A percentile compares a stretch with the other conserved stretches of the same genome.
Evolutionary conservation across 1,140 invertebrate genomes (phyloP).

Genomic region (Drosophila pruinosa): DNA sequence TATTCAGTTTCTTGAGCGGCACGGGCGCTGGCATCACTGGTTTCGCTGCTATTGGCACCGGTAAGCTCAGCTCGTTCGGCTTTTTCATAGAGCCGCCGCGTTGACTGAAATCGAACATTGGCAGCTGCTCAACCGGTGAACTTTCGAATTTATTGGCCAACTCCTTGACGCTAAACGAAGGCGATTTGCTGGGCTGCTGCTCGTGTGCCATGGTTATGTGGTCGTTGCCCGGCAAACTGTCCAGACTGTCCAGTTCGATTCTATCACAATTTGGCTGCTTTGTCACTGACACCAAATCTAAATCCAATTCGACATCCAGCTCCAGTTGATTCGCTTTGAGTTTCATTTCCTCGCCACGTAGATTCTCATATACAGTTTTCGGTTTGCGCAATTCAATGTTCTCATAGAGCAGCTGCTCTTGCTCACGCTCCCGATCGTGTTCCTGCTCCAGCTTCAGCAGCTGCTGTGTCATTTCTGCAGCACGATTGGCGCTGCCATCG

Average conservation of each 20-base stretch:
- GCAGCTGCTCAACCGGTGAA: constrained; percentile 83
- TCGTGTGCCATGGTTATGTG: constrained; percentile 45
- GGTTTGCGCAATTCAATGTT: constrained; percentile 82
- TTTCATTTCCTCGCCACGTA: constrained; percentile 82
- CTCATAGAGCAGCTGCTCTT: constrained; percentile 68
- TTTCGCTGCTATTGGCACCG: constrained; percentile 17
- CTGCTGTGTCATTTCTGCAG: constrained; percentile 66
- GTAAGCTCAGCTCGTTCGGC: constrained; percentile 58
- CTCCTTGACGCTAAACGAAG: constrained; percentile 84
- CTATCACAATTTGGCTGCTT: constrained; percentile 52
- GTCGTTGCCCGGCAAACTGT: constrained; percentile 69
- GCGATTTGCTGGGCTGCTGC: constrained; percentile 62
- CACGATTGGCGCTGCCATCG: constrained; percentile 65
- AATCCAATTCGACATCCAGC: constrained; percentile 18
- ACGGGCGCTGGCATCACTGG: constrained; percentile 50
- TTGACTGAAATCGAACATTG: constrained; percentile 74
- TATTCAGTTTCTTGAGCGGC: constrained; percentile 83
- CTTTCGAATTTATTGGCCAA: constrained; percentile 85
- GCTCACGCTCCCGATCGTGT: neutral
- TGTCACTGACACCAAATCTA: constrained; percentile 4
- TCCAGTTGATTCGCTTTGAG: constrained; percentile 33
- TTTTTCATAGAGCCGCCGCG: constrained; percentile 68
- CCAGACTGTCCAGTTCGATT: constrained; percentile 75
- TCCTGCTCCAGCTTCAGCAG: constrained; percentile 57
- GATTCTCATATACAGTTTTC: constrained; percentile 84